phyloP scores from a whole-genome alignment of 2,113 vertebrate genomes.

The Rutilus rutilus region DNA sequence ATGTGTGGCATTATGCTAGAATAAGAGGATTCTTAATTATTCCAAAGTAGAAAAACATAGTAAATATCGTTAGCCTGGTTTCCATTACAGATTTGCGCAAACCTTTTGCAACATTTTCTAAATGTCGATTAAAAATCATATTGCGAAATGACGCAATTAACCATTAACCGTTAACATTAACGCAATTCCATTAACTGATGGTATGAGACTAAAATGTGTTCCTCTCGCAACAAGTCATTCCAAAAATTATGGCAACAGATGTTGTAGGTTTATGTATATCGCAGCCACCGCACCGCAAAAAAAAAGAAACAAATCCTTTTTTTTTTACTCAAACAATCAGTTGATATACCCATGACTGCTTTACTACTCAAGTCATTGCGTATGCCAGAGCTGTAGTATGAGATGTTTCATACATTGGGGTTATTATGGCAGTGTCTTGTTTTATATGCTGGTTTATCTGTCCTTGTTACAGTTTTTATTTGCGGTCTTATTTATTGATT shows the following conservation, averaged over 20 bases:
- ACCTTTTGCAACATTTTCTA: too few species aligned
- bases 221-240: too few species aligned
- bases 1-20: neutral
- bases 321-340: neutral
- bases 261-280: too few species aligned
- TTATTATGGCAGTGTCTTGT: neutral
- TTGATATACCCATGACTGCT: neutral
- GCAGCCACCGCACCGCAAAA: too few species aligned
- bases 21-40: neutral
- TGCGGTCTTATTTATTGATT: neutral
- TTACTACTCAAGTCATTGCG: neutral
- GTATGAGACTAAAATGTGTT: too few species aligned
- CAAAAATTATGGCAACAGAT: too few species aligned
- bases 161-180: too few species aligned
- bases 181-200: too few species aligned
- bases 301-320: neutral
- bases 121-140: too few species aligned
- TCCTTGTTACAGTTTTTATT: conserved; percentile 25
- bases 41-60: neutral
- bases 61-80: neutral
- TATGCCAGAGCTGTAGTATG: neutral
- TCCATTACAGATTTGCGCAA: too few species aligned
- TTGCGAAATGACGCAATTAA: too few species aligned
- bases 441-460: neutral
- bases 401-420: neutral